Percentiles rank a stretch among this genome's conserved stretches.
Evolutionary conservation across 2,797 vertebrate genomes (phyloP).

Genomic region (Halcyon leucocephala): DNA sequence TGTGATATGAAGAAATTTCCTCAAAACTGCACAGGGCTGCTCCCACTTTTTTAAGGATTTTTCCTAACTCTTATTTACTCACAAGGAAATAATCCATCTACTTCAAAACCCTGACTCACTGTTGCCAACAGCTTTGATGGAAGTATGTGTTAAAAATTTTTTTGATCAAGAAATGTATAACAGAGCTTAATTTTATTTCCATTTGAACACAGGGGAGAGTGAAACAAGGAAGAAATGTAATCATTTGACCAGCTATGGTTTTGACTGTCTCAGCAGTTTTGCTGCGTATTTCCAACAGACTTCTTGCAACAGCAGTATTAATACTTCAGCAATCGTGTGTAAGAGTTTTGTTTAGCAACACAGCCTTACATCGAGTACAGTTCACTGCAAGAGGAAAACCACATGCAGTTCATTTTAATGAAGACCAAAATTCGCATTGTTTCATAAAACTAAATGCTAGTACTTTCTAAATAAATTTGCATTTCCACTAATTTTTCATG

Average conservation of each 20-base stretch:
- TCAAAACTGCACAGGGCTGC: not conserved
- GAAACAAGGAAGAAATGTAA: not conserved
- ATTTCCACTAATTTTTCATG: not conserved
- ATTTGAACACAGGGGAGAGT: not conserved
- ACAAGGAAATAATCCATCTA: not conserved
- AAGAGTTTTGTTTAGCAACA: constrained; percentile 1
- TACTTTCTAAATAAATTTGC: not conserved
- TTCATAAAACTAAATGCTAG: not conserved
- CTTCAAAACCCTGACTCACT: not conserved
- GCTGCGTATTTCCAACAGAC: not conserved
- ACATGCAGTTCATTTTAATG: not conserved
- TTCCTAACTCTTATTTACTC: not conserved
- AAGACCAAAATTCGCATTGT: constrained; percentile 20
- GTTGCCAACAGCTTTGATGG: not conserved
- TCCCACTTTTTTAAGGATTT: not conserved
- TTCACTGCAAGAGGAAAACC: not conserved
- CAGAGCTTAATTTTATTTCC: constrained; percentile 3
- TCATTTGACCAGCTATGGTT: not conserved
- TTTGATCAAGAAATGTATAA: not conserved
- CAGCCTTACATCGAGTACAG: not conserved
- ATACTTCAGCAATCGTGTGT: not conserved
- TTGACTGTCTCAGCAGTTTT: constrained; percentile 13
- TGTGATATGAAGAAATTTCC: not conserved
- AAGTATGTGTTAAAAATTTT: not conserved
- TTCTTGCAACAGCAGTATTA: not conserved